Base-by-base conservation (phyloP, 1,140 invertebrate species). In the Bombyx mori region DNA sequence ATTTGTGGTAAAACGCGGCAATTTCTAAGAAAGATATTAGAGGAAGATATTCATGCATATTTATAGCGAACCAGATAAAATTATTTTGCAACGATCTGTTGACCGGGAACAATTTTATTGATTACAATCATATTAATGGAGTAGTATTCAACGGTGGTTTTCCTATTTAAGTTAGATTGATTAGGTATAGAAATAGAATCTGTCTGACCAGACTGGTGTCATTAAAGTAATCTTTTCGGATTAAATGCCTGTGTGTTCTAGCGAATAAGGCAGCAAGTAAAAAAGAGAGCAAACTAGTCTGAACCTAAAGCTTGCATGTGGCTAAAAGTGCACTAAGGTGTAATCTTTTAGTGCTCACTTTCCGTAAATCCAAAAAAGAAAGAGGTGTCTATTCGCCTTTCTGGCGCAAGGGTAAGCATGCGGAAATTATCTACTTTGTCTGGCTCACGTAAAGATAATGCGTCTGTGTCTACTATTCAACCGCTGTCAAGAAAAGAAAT, bases 311-410 rank as follows among this genome's bases (percentile, higher is more conserved):
- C 49, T 56, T 63, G 52, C 42, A 51, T 59, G 46, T 47, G 53
- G 42, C 47, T 47, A 62, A 59, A 57, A 62, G 61, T 62, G 57
- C 61, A 62, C 57, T 59, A 10, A 42, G 22, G 46, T 46, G 54
- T 62, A 58, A 62, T 62, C 61, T 52, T 52, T 22, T 53, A 52
- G 50, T 57, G 18, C 7, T 54, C 43, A 54, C 26, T 46, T 44
- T 44, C 7, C 53, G 44, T 22, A 12, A 54, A 54, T 22, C 8
- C 12, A 44, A 45, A 54, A 50, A 35, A 35, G 26, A 35, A 35
- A 35, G 26, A 35, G 26, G 26, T 35, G 26, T 35, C 4, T 35
- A 35, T 35, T 35, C 26, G 26, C 26, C 26, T 35, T 35, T 35
- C 26, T 35, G 26, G 26, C 26, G 26, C 26, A 35, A 35, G 26